Conservation (phyloP, 2,888 invertebrate genomes). For the Volucella zonaria region DNA sequence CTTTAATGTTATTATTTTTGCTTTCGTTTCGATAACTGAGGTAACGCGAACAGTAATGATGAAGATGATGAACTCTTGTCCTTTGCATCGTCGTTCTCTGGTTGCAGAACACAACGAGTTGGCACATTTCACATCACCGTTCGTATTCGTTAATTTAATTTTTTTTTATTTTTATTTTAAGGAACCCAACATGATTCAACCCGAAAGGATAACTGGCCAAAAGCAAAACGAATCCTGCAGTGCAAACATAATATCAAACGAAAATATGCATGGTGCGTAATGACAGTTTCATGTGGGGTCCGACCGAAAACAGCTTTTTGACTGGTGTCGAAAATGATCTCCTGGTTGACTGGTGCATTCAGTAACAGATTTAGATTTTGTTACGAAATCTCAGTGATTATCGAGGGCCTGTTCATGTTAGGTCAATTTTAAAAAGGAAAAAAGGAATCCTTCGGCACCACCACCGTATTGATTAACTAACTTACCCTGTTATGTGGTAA, state of each 20-base stretch:
- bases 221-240: conserved; percentile 11
- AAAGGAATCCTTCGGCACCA: no score
- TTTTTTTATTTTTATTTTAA: not conserved
- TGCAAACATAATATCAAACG: conserved; percentile 3
- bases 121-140: not conserved
- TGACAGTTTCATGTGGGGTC: conserved; percentile 29
- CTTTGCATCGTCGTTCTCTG: not conserved
- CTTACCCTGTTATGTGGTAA: no score
- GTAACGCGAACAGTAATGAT: conserved; percentile 32
- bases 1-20: conserved; percentile 45
- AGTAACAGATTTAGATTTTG: no score
- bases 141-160: not conserved
- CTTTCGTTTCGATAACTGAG: conserved; percentile 37
- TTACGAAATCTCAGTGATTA: no score
- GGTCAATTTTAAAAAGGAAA: no score
- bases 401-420: no score
- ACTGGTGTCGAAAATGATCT: no score
- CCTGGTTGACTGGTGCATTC: no score
- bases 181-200: not conserved
- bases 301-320: no score
- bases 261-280: conserved; percentile 13
- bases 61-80: conserved; percentile 31
- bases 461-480: no score
- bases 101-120: not conserved
- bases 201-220: not conserved